These are phyloP conservation scores for Coccyzus lansbergi DNA, from an alignment of 2,797 vertebrate genomes.

Conservation along the genomic window DNA sequence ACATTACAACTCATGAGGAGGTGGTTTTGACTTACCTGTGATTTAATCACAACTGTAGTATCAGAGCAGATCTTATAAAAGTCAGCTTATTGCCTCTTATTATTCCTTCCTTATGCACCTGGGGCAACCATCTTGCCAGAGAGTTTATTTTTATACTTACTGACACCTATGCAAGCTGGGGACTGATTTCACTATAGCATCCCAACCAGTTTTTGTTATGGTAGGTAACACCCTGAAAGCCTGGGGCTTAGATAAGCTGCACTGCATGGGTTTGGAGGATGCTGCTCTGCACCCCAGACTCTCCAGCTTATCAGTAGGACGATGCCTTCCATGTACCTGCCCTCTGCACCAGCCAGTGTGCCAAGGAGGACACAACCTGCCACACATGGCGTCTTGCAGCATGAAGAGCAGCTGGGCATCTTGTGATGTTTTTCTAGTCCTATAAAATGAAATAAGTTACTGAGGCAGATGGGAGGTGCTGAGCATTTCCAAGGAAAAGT, in stretches of 20 bases:
- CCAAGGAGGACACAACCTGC: not conserved
- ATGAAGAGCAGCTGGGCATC: rapidly evolving
- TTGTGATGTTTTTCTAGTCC: not conserved
- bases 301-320: not conserved
- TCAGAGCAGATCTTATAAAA: not conserved
- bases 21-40: not conserved
- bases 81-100: not conserved
- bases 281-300: not conserved
- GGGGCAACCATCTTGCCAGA: not conserved
- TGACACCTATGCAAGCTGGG: rapidly evolving
- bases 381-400: not conserved
- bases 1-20: not conserved
- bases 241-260: not conserved
- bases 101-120: not conserved
- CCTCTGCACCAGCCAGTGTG: not conserved
- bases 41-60: not conserved
- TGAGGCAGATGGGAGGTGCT: not conserved
- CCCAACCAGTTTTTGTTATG: not conserved
- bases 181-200: not conserved
- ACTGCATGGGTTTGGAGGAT: not conserved
- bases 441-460: not conserved
- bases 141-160: not conserved
- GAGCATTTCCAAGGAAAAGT: not conserved
- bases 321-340: not conserved
- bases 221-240: not conserved